A percentile compares a stretch with the other conserved stretches of the same genome.
Conservation (phyloP, 2,888 invertebrate species). For the Aricia artaxerxes region DNA sequence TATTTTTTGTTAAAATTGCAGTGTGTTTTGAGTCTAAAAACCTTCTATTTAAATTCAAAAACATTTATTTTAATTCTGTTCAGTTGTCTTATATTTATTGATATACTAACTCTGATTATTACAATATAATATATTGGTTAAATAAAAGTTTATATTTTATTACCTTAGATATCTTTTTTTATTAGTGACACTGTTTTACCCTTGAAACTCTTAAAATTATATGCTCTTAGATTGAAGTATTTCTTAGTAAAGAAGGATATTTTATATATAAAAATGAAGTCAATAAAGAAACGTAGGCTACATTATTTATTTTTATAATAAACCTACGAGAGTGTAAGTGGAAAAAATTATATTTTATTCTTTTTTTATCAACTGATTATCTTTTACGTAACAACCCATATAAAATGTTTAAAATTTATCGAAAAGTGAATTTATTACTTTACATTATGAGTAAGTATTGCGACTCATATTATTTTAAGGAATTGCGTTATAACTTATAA, state of each 20-base stretch:
- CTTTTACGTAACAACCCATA: not conserved
- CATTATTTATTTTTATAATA: no score
- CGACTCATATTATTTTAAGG: not conserved
- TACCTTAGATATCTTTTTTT: constrained; percentile 37
- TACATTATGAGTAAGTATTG: not conserved
- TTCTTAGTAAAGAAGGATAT: no score
- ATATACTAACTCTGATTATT: constrained; percentile 37
- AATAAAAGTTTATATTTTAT: constrained; percentile 46
- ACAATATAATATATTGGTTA: constrained; percentile 21
- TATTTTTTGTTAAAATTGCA: not conserved
- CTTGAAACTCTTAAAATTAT: not conserved
- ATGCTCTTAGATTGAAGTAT: no score
- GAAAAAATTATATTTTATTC: not conserved
- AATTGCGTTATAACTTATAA: no score
- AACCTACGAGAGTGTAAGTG: no score
- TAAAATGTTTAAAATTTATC: not conserved
- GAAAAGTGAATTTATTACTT: not conserved
- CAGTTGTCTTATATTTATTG: constrained; percentile 28
- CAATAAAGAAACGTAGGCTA: no score
- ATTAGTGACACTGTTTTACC: constrained; percentile 29
- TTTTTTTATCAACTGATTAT: not conserved
- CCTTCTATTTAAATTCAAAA: not conserved
- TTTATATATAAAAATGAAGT: no score
- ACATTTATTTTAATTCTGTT: constrained; percentile 32
- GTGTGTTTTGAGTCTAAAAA: not conserved